These are phyloP conservation scores for Stomatorhinus ivindoensis DNA, from an alignment of 2,113 vertebrate species.

Conservation along the genomic window DNA sequence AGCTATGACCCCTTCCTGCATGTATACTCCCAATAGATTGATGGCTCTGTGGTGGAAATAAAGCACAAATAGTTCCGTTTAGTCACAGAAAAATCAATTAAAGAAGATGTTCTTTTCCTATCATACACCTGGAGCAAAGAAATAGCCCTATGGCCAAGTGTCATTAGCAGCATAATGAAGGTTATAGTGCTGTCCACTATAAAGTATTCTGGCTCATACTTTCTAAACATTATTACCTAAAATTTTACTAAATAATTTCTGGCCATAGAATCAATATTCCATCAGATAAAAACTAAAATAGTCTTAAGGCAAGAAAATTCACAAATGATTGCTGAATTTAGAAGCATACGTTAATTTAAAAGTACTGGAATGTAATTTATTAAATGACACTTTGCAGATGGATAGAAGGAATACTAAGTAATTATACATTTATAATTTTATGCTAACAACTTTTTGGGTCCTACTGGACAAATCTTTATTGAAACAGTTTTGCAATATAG, in stretches of 20 bases:
- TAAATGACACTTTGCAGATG: neutral
- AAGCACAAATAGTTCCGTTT: neutral
- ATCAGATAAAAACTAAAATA: neutral
- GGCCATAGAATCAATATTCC: neutral
- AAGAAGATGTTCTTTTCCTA: neutral
- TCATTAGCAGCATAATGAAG: neutral
- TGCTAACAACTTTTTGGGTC: neutral
- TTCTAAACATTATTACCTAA: neutral
- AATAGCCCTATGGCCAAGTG: neutral
- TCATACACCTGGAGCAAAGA: neutral
- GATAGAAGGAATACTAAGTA: neutral
- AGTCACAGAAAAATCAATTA: neutral
- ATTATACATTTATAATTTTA: neutral
- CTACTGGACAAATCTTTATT: neutral
- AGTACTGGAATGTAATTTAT: neutral
- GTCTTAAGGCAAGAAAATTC: neutral
- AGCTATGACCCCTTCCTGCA: constrained; percentile 9
- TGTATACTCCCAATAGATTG: neutral
- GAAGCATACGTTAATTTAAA: neutral
- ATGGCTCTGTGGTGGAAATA: neutral
- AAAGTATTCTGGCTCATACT: neutral
- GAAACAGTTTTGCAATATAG: neutral
- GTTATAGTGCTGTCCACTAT: neutral
- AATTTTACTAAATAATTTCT: neutral
- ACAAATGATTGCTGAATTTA: neutral